Base-by-base conservation (phyloP, 1,140 invertebrate species). In the Matsumurasca onukii region DNA sequence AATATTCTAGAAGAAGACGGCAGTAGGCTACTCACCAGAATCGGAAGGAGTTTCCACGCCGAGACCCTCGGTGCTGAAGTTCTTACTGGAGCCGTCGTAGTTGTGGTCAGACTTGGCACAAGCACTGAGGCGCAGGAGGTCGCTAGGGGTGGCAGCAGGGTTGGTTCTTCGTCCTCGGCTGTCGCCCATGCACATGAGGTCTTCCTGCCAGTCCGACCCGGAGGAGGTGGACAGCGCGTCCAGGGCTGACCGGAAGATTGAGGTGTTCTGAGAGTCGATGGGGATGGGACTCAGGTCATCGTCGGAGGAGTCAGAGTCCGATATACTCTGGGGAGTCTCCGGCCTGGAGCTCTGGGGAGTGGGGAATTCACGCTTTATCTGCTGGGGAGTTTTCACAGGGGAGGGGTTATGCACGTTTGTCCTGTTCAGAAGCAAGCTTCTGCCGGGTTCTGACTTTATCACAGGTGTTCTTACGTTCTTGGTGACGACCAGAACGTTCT, bases 1-100 rank as follows among this genome's bases (percentile, higher is more conserved):
- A n/a, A n/a, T n/a, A n/a, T n/a, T n/a, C n/a, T n/a, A n/a, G n/a
- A n/a, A n/a, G n/a, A n/a, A n/a, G n/a, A n/a, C n/a, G n/a, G n/a
- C n/a, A n/a, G n/a, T n/a, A n/a, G n/a, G n/a, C n/a, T n/a, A 88
- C 88, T 89, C 80, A 90, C 92, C 91, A 65, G 92, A 93, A 84
- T 94, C 92, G 1, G 91, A 93, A 52, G 92, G 91, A 69, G 91
- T 93, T 73, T 91, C 89, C 1, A 91, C 85, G 51, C 89, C 89
- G 45, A 89, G 82, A 73, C 83, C 83, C 70, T 87, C 86, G 49
- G 86, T 79, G 61, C 71, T 80, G 71, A 73, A 80, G 74, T 79
- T 81, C 48, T 76, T 75, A 22, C 49, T 52, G 3, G 55, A 59
- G 31, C 71, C 71, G 24, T 74, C 71, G 65, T 75, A 70, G 67